Evolutionary conservation across 2,113 vertebrate genomes (phyloP).

Genomic region (Dicrurus megarhynchus): DNA sequence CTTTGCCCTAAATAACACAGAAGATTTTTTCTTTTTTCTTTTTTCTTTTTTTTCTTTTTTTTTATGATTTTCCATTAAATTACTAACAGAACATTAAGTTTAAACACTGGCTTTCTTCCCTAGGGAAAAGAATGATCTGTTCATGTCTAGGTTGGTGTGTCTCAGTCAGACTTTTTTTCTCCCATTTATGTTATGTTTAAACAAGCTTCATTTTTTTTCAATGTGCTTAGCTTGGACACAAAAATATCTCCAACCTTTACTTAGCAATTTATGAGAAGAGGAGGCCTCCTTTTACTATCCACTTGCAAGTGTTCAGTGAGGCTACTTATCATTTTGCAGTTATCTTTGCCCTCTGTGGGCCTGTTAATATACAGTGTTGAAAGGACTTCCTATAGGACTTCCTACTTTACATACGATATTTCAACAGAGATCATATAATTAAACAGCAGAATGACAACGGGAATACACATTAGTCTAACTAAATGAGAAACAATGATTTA

Average conservation of each 20-base stretch:
- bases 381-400: neutral
- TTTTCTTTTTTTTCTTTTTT: neutral
- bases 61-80: conserved; percentile 42
- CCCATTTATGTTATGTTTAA: neutral
- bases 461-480: neutral
- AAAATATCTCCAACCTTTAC: neutral
- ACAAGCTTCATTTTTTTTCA: neutral
- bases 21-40: neutral
- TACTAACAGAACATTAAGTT: neutral
- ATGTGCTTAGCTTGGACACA: neutral
- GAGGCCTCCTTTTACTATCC: neutral
- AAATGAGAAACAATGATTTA: neutral
- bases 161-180: neutral
- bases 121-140: neutral
- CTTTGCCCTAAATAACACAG: conserved; percentile 31
- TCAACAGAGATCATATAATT: neutral
- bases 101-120: neutral
- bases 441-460: neutral
- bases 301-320: neutral
- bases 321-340: neutral
- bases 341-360: neutral
- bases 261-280: neutral
- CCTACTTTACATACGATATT: neutral
- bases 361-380: neutral
- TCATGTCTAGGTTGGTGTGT: neutral